Evolutionary conservation across 2,888 invertebrate genomes (phyloP), one percentile per base, ranked within the genome.

Genomic region (Sceliomorpha sp.): DNA sequence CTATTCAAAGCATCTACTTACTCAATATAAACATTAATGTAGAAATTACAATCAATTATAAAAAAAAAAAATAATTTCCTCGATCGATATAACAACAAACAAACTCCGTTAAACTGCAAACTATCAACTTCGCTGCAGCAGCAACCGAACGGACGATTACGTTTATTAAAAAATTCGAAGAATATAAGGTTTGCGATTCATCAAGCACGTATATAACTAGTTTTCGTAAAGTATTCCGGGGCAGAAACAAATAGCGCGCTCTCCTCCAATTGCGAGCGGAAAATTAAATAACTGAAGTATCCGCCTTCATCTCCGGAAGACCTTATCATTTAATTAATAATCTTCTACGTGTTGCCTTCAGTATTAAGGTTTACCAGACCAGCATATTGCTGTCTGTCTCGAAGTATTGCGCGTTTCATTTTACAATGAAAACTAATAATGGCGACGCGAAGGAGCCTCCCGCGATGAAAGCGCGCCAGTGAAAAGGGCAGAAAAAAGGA

Each of bases 351-450:
- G 39, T 15, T 29, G 20, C 29, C 47, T 58, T 31, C 9, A 39
- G 15, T 31, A 31, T 31, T 39, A 26, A 10, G 39, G 14, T 47
- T 29, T 17, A 13, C 55, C 24, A 32, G 15, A 3, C 26, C 3
- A 26, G 27, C n/a, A 36, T 36, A 45, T 37, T 31, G 45, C 50
- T 31, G 12, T 53, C 53, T 40, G 53, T 47, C 44, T 53, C 26
- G 6, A 53, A 51, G 51, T 24, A 42, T 51, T 39, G 39, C 32
- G 15, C 40, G 31, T 66, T 68, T 64, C 44, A 64, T 42, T 60
- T 59, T 47, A 47, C 66, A 45, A 70, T 69, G 70, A 66, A 72
- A 72, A 69, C 66, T 72, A 62, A 72, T 69, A 69, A 64, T 37
- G 37, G 58, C 42, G 27, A 31, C 66, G 31, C 32, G 27, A 12